Base-by-base conservation (phyloP, 2,888 invertebrate genomes). In the Eilema griseolum region DNA sequence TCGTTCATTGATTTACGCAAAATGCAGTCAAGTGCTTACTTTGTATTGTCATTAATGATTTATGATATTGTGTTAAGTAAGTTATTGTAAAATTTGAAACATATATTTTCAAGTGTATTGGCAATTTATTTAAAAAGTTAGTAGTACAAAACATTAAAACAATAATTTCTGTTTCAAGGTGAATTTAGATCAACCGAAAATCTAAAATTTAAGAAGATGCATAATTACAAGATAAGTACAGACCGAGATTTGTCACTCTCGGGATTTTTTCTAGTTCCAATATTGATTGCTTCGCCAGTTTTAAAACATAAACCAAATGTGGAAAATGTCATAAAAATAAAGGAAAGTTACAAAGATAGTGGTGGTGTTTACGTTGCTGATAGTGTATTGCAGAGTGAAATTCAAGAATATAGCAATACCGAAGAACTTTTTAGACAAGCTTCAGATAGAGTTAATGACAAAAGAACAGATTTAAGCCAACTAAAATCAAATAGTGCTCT, bases 1-100 rank as follows among this genome's bases (percentile, higher is more conserved):
- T 76, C 71, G 67, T 76, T 80, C 86, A 89, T 85, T 88, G 83
- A 79, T 79, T 81, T 75, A 68, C 66, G 72, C 87, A 92, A 87
- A 89, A 92, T 92, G 92, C 77, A 76, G 81, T 80, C 80, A 80
- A 76, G 73, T 75, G 79, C 84, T 83, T 79, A 87, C 82, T 78
- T 84, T 66, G 69, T 85, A 69, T 61, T 61, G 61, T 56, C 66
- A 61, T 64, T 61, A 52, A 37, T 77, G 52, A 16, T 72, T 66
- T 67, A 52, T 56, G 33, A 61, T 71, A 8, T 61, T 31, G 68
- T 72, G 28, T 46, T 65, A 28, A 61, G 82, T 82, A 76, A 81
- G 83, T 82, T 33, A 16, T n/a, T 26, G 7, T 23, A 24, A 10
- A 5, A 3, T 41, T 41, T 61, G 1, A 60, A 26, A 28, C 7